Evolutionary conservation across 2,113 vertebrate species (phyloP).

Genomic region (Microcebus jonahi): DNA sequence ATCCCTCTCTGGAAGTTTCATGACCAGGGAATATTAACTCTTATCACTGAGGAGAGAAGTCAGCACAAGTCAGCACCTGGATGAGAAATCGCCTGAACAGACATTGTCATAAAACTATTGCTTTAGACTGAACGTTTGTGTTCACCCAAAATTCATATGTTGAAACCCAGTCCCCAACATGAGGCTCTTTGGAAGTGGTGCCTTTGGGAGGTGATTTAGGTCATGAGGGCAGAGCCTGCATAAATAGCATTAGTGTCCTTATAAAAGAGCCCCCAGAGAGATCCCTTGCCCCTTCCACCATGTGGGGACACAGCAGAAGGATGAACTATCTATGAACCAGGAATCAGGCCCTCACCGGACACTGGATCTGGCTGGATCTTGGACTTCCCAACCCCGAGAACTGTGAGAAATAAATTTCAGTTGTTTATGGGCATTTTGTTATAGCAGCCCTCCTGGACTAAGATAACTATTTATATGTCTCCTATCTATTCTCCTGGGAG

Average conservation of each 20-base stretch:
- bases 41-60: neutral
- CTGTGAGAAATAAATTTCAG: neutral
- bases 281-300: neutral
- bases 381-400: neutral
- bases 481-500: neutral
- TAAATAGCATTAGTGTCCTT: neutral
- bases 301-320: neutral
- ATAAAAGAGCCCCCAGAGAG: neutral
- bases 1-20: neutral
- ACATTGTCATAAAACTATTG: neutral
- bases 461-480: neutral
- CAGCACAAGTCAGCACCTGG: neutral
- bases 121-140: neutral
- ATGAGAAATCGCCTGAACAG: neutral
- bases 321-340: neutral
- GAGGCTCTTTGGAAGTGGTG: neutral
- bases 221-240: neutral
- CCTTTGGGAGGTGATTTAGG: neutral
- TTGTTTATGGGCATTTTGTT: neutral
- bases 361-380: neutral
- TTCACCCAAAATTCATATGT: neutral
- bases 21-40: neutral
- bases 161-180: neutral
- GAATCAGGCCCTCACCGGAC: neutral
- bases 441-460: neutral